Percentiles rank a stretch among this genome's conserved stretches.
Conservation (phyloP, 2,888 invertebrate genomes). For the Agrilus mali region DNA sequence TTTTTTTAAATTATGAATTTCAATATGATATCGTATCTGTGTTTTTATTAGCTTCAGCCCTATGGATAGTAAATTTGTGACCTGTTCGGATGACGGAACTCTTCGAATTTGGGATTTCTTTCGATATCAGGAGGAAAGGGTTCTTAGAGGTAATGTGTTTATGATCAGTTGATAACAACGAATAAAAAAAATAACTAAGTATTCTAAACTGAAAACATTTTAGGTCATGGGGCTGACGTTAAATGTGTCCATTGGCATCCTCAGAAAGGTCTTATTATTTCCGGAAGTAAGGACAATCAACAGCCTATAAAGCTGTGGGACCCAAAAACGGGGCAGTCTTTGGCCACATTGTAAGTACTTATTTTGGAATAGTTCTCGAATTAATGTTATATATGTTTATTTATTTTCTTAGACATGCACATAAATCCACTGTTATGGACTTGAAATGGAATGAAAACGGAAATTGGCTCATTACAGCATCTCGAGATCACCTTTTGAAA, state of each 20-base stretch:
- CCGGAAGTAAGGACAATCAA: slow-evolving; percentile 98
- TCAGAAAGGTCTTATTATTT: slow-evolving; percentile 89
- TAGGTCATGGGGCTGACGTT: slow-evolving; percentile 95
- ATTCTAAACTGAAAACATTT: slow-evolving; percentile 1
- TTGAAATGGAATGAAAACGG: slow-evolving; percentile 99
- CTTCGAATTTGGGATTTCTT: slow-evolving; percentile 98
- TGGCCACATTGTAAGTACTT: slow-evolving; percentile 75
- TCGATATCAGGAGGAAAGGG: slow-evolving; percentile 90
- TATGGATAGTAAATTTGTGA: slow-evolving; percentile 95
- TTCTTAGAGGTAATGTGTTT: slow-evolving; percentile 55
- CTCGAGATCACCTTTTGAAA: slow-evolving; percentile 92
- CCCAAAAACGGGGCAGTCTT: slow-evolving; percentile 87
- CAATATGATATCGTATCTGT: slow-evolving; percentile 9
- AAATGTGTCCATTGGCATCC: slow-evolving; percentile 99
- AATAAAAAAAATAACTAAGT: slow-evolving; percentile 1
- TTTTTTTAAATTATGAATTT: slow-evolving; percentile 1
- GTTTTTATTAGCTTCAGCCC: slow-evolving; percentile 82
- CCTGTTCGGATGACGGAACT: slow-evolving; percentile 99
- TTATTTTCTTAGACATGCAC: slow-evolving; percentile 64
- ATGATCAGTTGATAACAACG: slow-evolving; percentile 3
- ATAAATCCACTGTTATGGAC: slow-evolving; percentile 99
- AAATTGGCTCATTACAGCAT: slow-evolving; percentile 98
- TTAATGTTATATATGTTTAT: background rate
- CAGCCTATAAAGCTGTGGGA: slow-evolving; percentile 99
- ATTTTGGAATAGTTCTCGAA: background rate